Conservation (phyloP, 2,113 vertebrate species). For the Xiphophorus hellerii region DNA sequence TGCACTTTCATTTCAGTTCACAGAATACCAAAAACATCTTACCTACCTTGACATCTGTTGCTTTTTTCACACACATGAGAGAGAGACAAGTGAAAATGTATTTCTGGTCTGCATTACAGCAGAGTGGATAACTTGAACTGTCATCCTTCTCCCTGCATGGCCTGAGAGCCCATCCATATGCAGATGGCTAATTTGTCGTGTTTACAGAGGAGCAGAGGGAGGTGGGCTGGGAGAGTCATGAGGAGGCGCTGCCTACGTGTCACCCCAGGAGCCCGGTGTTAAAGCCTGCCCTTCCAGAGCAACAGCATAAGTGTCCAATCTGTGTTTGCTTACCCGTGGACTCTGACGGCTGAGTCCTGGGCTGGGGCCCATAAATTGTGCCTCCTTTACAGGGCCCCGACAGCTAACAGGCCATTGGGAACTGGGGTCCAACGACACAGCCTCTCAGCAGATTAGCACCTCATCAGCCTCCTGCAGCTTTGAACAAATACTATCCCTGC, state of each 20-base stretch:
- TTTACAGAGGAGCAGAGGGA: conserved; percentile 72
- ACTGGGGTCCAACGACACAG: conserved; percentile 73
- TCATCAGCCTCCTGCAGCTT: conserved; percentile 90
- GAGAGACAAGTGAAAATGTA: conserved; percentile 52
- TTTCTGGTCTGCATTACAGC: conserved; percentile 39
- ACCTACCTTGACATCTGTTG: conserved; percentile 3
- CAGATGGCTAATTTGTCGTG: conserved; percentile 74
- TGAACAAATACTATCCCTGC: conserved; percentile 86
- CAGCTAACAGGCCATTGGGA: conserved; percentile 81
- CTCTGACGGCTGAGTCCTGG: conserved; percentile 69
- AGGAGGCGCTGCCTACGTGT: conserved; percentile 65
- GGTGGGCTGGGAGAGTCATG: conserved; percentile 64
- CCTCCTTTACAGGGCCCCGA: conserved; percentile 73
- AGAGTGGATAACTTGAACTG: conserved; percentile 43
- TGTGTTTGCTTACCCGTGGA: conserved; percentile 84
- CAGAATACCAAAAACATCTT: conserved; percentile 16
- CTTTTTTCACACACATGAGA: conserved; percentile 45
- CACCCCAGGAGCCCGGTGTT: conserved; percentile 69
- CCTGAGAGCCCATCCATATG: conserved; percentile 70
- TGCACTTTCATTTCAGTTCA: conserved; percentile 56
- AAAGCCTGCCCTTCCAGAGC: conserved; percentile 63
- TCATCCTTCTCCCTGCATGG: conserved; percentile 69
- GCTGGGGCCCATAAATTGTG: conserved; percentile 78
- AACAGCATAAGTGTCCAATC: conserved; percentile 77
- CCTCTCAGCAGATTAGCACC: conserved; percentile 87